A percentile compares a stretch with the other conserved stretches of the same genome.
These are phyloP conservation scores for Entomyzon cyanotis DNA, from an alignment of 2,113 vertebrate genomes.

Conservation along the genomic window DNA sequence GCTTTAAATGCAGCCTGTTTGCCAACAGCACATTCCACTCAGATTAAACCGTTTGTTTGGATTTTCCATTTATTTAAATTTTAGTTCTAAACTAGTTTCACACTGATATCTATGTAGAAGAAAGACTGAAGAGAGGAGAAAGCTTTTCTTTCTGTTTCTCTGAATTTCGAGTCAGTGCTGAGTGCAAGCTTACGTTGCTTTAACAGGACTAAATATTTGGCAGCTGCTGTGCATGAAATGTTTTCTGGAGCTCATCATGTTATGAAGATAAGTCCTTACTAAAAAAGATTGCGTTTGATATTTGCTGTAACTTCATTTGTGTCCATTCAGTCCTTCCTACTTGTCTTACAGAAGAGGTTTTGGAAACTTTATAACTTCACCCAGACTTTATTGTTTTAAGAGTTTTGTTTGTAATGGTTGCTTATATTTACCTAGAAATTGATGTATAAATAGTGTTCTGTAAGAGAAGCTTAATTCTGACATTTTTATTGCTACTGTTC, in stretches of 20 bases:
- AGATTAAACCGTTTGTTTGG: slow-evolving; percentile 3
- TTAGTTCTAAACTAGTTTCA: background rate
- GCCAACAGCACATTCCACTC: slow-evolving; percentile 33
- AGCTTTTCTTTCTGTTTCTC: background rate
- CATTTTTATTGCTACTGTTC: background rate
- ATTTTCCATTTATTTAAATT: slow-evolving; percentile 25
- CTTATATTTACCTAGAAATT: background rate
- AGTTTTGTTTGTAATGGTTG: background rate
- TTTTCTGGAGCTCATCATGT: background rate
- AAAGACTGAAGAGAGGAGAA: background rate
- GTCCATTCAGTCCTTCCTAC: background rate
- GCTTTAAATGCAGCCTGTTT: slow-evolving; percentile 22
- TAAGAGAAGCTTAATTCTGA: background rate
- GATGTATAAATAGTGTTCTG: background rate
- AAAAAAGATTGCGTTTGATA: background rate
- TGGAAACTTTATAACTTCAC: background rate
- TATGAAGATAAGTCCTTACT: background rate
- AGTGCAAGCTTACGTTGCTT: background rate
- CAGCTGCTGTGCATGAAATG: background rate
- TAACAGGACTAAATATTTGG: background rate
- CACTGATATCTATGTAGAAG: background rate
- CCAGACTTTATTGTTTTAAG: background rate
- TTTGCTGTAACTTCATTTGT: background rate
- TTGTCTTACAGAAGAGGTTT: background rate
- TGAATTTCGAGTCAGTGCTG: background rate